These are phyloP conservation scores for Anthopleura sola DNA, from an alignment of 64 coral and sea anemone genomes.

Conservation along the genomic window DNA sequence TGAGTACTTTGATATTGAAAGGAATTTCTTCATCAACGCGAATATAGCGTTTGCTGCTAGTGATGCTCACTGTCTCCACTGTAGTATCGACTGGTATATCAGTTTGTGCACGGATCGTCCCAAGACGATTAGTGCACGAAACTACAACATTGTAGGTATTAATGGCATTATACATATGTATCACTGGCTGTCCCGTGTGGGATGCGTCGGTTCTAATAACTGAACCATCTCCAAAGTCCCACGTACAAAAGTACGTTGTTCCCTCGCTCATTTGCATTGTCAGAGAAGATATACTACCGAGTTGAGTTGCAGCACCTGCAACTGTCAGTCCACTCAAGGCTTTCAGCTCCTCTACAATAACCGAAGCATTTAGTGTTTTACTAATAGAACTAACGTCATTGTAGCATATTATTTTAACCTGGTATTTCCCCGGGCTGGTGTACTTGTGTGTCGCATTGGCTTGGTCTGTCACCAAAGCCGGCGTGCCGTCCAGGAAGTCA, in stretches of 20 bases:
- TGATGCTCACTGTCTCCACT: conserved; percentile 35
- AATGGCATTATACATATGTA: conserved; percentile 45
- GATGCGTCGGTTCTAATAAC: conserved; percentile 53
- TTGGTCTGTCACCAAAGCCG: conserved; percentile 12
- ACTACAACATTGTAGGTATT: conserved; percentile 49
- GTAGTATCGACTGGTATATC: conserved; percentile 59
- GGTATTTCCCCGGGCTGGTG: conserved; percentile 50
- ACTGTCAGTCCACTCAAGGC: conserved; percentile 47
- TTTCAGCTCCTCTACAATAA: conserved; percentile 59
- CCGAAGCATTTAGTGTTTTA: conserved; percentile 58
- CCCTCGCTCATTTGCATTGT: conserved; percentile 44
- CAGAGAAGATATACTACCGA: conserved; percentile 46
- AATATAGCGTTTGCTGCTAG: conserved; percentile 47
- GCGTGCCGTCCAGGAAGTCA: conserved; percentile 70
- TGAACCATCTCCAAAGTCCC: conserved; percentile 66
- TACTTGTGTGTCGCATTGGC: conserved; percentile 45
- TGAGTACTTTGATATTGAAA: conserved; percentile 41
- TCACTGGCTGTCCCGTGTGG: conserved; percentile 24
- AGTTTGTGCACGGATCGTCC: background rate
- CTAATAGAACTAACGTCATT: conserved; percentile 77
- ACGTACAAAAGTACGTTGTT: conserved; percentile 49
- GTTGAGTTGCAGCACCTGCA: conserved; percentile 22
- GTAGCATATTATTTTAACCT: conserved; percentile 68
- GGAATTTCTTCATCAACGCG: conserved; percentile 49
- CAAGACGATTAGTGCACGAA: conserved; percentile 61